Percentiles rank a stretch among this genome's conserved stretches.
Conservation (phyloP, 2,888 invertebrate genomes). For the Drosophila birchii region DNA sequence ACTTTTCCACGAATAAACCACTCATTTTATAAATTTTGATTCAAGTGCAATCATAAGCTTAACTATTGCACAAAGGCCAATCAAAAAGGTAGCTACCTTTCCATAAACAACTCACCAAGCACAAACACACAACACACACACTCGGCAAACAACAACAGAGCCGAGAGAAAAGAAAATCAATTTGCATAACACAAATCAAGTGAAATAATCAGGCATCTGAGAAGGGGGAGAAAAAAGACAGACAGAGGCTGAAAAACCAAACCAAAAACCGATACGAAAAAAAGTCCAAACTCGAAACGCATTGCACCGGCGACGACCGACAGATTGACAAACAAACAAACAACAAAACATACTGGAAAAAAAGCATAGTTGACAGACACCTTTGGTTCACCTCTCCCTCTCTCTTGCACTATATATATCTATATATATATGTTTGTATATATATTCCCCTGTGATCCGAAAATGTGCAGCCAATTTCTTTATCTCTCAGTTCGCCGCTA, state of each 20-base stretch:
- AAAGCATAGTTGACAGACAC: conserved; percentile 69
- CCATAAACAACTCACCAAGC: conserved; percentile 49
- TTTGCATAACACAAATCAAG: conserved; percentile 72
- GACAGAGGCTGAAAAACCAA: conserved; percentile 14
- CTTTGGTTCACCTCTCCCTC: conserved; percentile 12
- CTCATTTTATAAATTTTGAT: conserved; percentile 6
- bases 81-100: conserved; percentile 52
- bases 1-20: conserved; percentile 1
- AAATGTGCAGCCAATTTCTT: conserved; percentile 68
- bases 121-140: conserved; percentile 43
- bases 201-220: conserved; percentile 56
- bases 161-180: conserved; percentile 63
- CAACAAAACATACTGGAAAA: conserved; percentile 46
- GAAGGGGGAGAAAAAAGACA: conserved; percentile 6
- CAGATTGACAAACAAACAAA: conserved; percentile 70
- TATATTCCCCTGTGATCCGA: conserved; percentile 38
- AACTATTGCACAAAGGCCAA: conserved; percentile 51
- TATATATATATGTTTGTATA: not conserved
- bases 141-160: conserved; percentile 22
- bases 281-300: conserved; percentile 25
- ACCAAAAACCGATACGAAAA: conserved; percentile 14
- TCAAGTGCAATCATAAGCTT: conserved; percentile 47
- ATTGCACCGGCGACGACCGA: conserved; percentile 43
- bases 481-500: conserved; percentile 51
- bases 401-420: not conserved